A percentile compares a stretch with the other conserved stretches of the same genome.
Conservation (phyloP, 2,113 vertebrate species). For the Vidua chalybeata region DNA sequence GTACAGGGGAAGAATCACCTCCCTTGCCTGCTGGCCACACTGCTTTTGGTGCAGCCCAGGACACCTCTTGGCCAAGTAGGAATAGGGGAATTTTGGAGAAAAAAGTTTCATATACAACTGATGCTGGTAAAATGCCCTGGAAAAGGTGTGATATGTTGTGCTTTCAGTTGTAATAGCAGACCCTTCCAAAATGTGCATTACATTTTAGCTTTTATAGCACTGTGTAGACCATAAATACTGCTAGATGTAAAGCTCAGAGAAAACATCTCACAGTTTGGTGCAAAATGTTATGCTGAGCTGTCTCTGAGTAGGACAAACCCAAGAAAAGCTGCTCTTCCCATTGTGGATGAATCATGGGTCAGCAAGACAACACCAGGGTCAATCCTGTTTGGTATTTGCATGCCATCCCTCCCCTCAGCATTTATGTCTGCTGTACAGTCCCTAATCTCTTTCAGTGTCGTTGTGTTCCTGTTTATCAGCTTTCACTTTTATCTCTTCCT, state of each 20-base stretch:
- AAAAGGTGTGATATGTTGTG: background rate
- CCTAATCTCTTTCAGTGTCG: background rate
- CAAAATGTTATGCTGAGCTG: background rate
- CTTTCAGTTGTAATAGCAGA: background rate
- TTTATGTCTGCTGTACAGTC: background rate
- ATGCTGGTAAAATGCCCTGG: background rate
- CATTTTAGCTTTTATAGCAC: background rate
- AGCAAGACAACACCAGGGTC: background rate
- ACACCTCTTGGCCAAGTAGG: background rate
- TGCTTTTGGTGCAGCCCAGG: background rate
- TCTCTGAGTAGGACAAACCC: background rate
- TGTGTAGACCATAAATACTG: background rate
- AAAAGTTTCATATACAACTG: background rate
- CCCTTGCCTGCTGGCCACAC: too few relatives aligned
- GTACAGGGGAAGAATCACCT: background rate
- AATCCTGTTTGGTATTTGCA: background rate
- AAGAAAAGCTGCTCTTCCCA: background rate
- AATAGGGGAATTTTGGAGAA: background rate
- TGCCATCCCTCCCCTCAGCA: background rate
- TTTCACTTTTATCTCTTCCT: slow-evolving; percentile 19
- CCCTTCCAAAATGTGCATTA: background rate
- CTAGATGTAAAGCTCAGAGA: background rate
- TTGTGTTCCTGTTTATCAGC: background rate
- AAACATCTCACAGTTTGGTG: background rate
- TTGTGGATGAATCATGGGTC: background rate